These are phyloP conservation scores for Nothobranchius furzeri DNA, from an alignment of 2,113 vertebrate species.

Conservation along the genomic window DNA sequence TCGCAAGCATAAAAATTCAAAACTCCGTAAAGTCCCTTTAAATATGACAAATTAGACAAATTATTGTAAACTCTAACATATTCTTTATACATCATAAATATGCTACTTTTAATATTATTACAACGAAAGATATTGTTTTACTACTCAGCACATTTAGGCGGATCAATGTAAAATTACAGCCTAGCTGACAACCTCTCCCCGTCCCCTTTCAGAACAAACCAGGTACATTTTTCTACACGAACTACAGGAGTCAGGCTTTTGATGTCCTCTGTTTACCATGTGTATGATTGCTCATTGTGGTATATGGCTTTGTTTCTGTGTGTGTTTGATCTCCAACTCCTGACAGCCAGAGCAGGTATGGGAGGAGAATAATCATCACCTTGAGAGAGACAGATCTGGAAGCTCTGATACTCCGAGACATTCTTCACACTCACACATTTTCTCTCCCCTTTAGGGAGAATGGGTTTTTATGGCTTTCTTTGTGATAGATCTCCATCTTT, in stretches of 20 bases:
- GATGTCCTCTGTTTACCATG: constrained; percentile 43
- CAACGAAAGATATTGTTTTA: no score
- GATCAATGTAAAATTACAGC: constrained; percentile 51
- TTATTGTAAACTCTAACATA: constrained; percentile 18
- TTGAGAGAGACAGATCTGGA: constrained; percentile 23
- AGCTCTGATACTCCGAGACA: constrained; percentile 5
- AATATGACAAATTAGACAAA: constrained; percentile 7
- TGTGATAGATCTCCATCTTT: constrained; percentile 18
- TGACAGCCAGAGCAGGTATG: constrained; percentile 53
- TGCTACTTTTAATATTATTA: no score
- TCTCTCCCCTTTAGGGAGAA: background rate
- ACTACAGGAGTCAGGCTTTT: constrained; percentile 48
- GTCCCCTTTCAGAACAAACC: constrained; percentile 52
- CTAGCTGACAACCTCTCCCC: constrained; percentile 42
- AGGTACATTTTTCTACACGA: constrained; percentile 44
- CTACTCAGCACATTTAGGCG: constrained; percentile 7
- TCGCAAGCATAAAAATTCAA: no score
- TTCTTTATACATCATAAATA: no score
- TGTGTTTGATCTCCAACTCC: constrained; percentile 62
- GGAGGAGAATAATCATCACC: constrained; percentile 19
- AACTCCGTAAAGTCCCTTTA: no score
- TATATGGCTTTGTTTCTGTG: constrained; percentile 65
- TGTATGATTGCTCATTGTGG: constrained; percentile 35
- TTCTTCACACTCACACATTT: constrained; percentile 19
- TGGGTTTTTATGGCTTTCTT: background rate